Evolutionary conservation across 2,797 vertebrate genomes (phyloP), one percentile per base, ranked within the genome.

Genomic region (Gymnothorax reevesii): DNA sequence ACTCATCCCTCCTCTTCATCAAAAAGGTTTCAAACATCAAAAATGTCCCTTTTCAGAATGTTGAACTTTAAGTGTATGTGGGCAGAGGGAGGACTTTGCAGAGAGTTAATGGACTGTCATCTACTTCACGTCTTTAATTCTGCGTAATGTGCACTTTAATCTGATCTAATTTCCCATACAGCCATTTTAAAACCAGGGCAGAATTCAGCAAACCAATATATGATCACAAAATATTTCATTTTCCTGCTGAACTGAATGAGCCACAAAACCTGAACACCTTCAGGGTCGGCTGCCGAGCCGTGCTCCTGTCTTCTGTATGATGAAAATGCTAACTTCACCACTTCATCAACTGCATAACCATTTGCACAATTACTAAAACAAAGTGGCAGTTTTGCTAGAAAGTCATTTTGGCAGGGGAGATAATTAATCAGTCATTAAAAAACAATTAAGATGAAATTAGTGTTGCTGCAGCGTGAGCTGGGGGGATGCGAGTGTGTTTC

Each of bases 131-230:
- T 85, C 25, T 83, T 87, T 87, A 88, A 91, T 86, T 87, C 87
- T 88, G 87, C 69, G 85, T 86, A 89, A 88, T 88, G 83, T 87
- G 87, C 87, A 27, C 86, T 86, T 73, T 84, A 83, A 60, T 87
- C 79, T 82, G 85, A 85, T 87, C 88, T 88, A 86, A 87, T 82
- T 66, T 71, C 69, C 60, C 82, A 84, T 52, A 57, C 77, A 54
- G 57, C 62, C 92, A 92, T 91, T 94, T 95, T 93, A 93, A 92
- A 95, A 90, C 89, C 90, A 89, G 93, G 94, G 93, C 93, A 93
- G 92, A 94, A 92, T 42, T 42, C 33, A 42, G 33, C 33, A 42
- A 42, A 42, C 33, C 33, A 42, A 42, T 42, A 42, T 42, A 90
- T 92, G 89, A 89, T 88, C 89, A 92, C 92, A 94, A 92, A 82